phyloP scores from a whole-genome alignment of 2,113 vertebrate species.

The Camelus bactrianus region DNA sequence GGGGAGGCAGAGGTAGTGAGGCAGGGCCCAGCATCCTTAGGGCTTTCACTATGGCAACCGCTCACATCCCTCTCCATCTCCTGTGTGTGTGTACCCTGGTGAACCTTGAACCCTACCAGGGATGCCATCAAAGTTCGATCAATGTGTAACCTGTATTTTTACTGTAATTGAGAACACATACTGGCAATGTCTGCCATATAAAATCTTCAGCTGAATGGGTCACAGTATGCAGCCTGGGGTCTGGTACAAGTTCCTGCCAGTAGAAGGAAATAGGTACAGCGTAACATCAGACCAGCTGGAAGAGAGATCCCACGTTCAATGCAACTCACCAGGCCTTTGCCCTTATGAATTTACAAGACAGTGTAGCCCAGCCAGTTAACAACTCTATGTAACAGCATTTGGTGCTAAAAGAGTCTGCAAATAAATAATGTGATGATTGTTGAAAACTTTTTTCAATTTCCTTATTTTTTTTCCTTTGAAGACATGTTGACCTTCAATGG shows the following conservation, averaged over 20 bases:
- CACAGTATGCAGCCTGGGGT: background rate
- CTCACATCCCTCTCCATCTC: background rate
- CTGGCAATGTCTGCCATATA: background rate
- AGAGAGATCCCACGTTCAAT: background rate
- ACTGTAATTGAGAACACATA: background rate
- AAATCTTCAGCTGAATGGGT: slow-evolving; percentile 7
- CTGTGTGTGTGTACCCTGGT: background rate
- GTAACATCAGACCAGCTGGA: background rate
- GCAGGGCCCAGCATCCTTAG: background rate
- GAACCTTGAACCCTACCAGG: slow-evolving; percentile 1
- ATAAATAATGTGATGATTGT: background rate
- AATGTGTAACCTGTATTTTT: background rate
- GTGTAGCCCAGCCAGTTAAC: background rate
- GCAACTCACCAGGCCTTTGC: background rate
- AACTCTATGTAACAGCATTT: background rate
- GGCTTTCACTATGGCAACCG: background rate
- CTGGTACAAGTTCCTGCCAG: background rate
- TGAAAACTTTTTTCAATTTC: background rate
- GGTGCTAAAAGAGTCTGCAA: background rate
- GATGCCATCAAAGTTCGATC: background rate
- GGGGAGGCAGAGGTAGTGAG: background rate
- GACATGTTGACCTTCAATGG: background rate
- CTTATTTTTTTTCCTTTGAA: background rate
- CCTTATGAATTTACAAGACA: background rate
- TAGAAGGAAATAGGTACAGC: background rate